Evolutionary conservation across 2,797 vertebrate genomes (phyloP).

Genomic region (Discoglossus pictus): DNA sequence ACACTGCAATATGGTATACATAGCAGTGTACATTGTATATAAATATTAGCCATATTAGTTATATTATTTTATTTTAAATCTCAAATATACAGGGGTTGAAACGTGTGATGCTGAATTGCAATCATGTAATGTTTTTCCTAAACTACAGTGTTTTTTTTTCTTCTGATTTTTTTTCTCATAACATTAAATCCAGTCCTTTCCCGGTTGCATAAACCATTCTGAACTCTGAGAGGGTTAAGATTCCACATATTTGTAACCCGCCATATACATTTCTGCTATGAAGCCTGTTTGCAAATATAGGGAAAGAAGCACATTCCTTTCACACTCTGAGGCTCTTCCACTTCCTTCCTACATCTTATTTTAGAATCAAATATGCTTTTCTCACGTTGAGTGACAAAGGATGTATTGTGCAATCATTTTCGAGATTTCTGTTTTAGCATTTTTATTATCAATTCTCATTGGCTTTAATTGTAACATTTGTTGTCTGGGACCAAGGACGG

Average conservation of each 20-base stretch:
- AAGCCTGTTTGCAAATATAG: conserved; percentile 54
- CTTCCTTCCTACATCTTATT: conserved; percentile 98
- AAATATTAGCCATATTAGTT: too few species aligned
- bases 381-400: conserved; percentile 95
- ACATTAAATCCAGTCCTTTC: neutral
- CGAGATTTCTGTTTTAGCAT: conserved; percentile 51
- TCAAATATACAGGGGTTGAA: too few species aligned
- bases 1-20: too few species aligned
- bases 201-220: neutral
- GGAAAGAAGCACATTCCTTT: conserved; percentile 83
- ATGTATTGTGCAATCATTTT: conserved; percentile 83
- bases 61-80: too few species aligned
- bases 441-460: conserved; percentile 1
- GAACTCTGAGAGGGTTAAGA: neutral
- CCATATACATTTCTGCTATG: conserved; percentile 38
- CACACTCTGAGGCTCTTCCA: conserved; percentile 83
- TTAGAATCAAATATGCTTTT: conserved; percentile 95
- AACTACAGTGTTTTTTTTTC: neutral
- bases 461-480: neutral
- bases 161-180: neutral
- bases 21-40: too few species aligned
- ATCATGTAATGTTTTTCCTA: too few species aligned
- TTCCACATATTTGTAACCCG: conserved; percentile 32
- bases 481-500: too few species aligned
- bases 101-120: too few species aligned